Evolutionary conservation across 2,888 invertebrate genomes (phyloP).

Genomic region (Nephrotoma guestfalica): DNA sequence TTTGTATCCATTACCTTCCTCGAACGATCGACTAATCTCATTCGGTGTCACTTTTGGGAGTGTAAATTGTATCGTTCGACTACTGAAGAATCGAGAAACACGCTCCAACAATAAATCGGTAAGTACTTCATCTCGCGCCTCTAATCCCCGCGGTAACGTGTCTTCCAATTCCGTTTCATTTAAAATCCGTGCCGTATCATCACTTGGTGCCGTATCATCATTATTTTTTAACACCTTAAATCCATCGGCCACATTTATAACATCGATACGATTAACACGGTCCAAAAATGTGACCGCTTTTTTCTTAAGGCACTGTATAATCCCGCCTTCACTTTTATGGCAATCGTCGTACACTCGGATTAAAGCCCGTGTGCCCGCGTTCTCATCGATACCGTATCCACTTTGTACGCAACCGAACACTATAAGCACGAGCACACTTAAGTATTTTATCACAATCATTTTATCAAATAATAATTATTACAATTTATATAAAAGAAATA

Average conservation of each 20-base stretch:
- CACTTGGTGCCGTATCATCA: conserved; percentile 17
- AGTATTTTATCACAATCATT: conserved; percentile 17
- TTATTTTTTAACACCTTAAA: conserved; percentile 47
- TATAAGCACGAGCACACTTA: conserved; percentile 22
- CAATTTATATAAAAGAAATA: background rate
- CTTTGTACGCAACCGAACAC: conserved; percentile 16
- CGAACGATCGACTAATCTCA: conserved; percentile 53
- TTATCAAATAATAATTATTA: background rate
- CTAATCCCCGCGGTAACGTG: conserved; percentile 46
- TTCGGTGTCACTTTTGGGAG: conserved; percentile 55
- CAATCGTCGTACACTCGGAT: conserved; percentile 68
- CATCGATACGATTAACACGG: conserved; percentile 55
- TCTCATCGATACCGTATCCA: conserved; percentile 21
- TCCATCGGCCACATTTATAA: conserved; percentile 47
- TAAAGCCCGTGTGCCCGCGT: conserved; percentile 47
- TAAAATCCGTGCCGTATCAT: conserved; percentile 27
- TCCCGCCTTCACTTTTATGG: conserved; percentile 46
- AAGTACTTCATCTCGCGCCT: conserved; percentile 51
- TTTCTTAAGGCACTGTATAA: conserved; percentile 63
- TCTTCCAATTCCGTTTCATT: conserved; percentile 57
- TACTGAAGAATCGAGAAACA: conserved; percentile 53
- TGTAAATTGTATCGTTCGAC: conserved; percentile 60
- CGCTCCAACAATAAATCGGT: conserved; percentile 56
- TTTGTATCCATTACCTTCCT: conserved; percentile 45
- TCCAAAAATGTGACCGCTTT: conserved; percentile 69